Evolutionary conservation across 1,140 invertebrate genomes (phyloP).

Genomic region (Tetramorium alpestre): DNA sequence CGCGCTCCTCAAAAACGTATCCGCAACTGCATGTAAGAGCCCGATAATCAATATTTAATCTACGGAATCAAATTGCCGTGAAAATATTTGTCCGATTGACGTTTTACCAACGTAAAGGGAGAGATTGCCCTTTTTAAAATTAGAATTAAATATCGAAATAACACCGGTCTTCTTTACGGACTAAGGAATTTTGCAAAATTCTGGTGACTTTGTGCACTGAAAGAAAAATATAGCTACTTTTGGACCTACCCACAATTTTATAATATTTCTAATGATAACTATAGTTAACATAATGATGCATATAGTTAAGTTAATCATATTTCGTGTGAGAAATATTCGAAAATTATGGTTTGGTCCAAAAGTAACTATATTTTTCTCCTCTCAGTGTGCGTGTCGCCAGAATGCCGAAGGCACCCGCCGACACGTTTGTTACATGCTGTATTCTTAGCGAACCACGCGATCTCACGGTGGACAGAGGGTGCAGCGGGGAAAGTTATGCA

Average conservation of each 20-base stretch:
- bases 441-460: constrained; percentile 7
- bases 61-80: not conserved
- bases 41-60: not conserved
- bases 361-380: no score
- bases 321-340: no score
- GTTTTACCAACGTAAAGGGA: not conserved
- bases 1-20: constrained; percentile 35
- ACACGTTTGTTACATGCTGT: not conserved
- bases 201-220: not conserved
- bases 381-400: not conserved
- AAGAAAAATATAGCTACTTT: no score
- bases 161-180: not conserved
- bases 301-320: no score
- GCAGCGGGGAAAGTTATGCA: constrained; percentile 59
- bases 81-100: constrained; percentile 6
- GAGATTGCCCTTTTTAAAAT: not conserved
- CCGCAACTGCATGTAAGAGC: constrained; percentile 36
- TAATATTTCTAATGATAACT: no score
- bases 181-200: not conserved
- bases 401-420: not conserved
- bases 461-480: not conserved
- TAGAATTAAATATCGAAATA: not conserved
- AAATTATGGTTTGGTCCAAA: no score
- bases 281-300: no score
- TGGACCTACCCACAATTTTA: no score